Base-by-base conservation (phyloP, 2,797 vertebrate genomes). In the Sandelia bainsii region DNA sequence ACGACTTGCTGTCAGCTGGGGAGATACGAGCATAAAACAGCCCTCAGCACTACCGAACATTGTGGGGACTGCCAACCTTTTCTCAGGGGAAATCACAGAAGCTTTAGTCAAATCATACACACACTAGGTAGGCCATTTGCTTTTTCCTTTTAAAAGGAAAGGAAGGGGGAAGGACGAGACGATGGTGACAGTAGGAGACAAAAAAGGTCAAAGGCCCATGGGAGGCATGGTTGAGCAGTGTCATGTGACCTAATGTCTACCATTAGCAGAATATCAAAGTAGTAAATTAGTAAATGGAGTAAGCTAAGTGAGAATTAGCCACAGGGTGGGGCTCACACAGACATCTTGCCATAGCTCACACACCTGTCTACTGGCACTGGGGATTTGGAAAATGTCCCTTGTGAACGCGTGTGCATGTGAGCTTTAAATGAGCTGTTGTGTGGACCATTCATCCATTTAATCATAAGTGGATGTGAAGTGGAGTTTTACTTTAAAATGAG, bases 51-150 rank as follows among this genome's bases (percentile, higher is more conserved):
- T 81, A 87, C 84, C 87, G 72, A 84, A 81, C 80, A 60, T 86
- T 75, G 82, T 79, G 67, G 84, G 79, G 84, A 83, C 84, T 87
- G 89, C 88, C 90, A 91, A 78, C 23, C 68, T 66, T 78, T 88
- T 77, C 91, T 91, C 92, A 23, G 60, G 91, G 89, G 91, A 92
- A 93, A 93, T 93, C 91, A 92, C 87, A 89, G 72, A 80, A 83
- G 89, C 87, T 91, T 93, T 91, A 91, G 91, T 90, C 90, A 92
- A 91, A 92, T 91, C 87, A 86, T 85, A 91, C 62, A 74, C 80
- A 81, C 84, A 69, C 85, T 85, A 76, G 82, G 80, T 80, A 65
- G 75, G 83, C 82, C 77, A 76, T 83, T 91, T 87, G 58, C 85
- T 56, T 81, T 87, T 91, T 86, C 80, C 83, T 82, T 87, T 84